Base-by-base conservation (phyloP, 2,888 invertebrate species). In the Clepsis dumicolana region DNA sequence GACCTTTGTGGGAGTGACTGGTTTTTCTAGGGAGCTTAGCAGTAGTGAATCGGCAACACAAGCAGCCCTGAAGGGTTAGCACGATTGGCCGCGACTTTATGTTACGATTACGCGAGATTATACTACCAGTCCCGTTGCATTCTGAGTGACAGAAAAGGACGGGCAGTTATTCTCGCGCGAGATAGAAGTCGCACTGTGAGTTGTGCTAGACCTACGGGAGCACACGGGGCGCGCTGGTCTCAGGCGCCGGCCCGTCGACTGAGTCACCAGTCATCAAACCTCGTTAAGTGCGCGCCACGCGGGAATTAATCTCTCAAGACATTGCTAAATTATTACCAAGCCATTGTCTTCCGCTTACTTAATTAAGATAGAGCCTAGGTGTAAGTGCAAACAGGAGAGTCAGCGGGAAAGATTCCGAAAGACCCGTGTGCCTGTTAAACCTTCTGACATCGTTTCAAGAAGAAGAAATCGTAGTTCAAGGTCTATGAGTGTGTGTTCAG, bases 201-300 rank as follows among this genome's bases (percentile, higher is more conserved):
- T 10, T 27, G 27, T n/a, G 7, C 29, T 29, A 73, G 76, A 77
- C 79, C 77, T 77, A 72, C n/a, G 80, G 78, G 79, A 80, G 75
- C 80, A 78, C 74, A 80, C 76, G 72, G 73, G 71, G 73, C 71
- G 78, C 76, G 75, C 75, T 82, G 75, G 78, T 80, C 76, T 73
- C 78, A 78, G 89, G 89, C 90, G 90, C 90, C 90, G 83, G 79
- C 63, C 41, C 59, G 81, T 80, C 80, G 88, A 78, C 89, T 89
- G 90, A 90, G 81, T 90, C 90, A 90, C 78, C 72, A 80, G 89
- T 90, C 90, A 90, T 77, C 72, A 80, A 88, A 79, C 89, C 90
- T 86, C 86, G 78, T 88, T 90, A 83, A 80, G 75, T 72, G 78
- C 78, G 75, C 73, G 25, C 75, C 73, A 74, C 75, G 77, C 73